Evolutionary conservation across 2,797 vertebrate genomes (phyloP), one percentile per base, ranked within the genome.

Genomic region (Rhincodon typus): DNA sequence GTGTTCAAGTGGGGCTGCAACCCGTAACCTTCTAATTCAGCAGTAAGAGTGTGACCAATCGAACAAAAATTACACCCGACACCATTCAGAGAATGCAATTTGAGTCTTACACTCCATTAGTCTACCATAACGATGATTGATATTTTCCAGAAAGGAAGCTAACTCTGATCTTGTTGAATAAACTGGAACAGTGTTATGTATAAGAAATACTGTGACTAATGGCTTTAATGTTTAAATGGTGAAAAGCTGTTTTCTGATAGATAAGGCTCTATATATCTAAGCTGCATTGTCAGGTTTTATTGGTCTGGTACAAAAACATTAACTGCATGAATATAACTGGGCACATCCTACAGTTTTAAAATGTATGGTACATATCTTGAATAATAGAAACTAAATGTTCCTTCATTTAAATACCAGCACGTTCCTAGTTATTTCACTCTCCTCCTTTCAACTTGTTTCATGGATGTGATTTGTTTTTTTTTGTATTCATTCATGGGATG

Each of bases 71-170:
- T 3, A 53, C 50, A 53, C 25, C 23, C 84, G 27, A 30, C 46
- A 87, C 50, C 42, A 87, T 7, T 0, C 42, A 87, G 23, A 87
- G 84, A 12, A 87, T 87, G 46, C 50, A 53, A 87, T 30, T 87
- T 84, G 46, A 84, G 79, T 23, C 79, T 84, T 42, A 23, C 21
- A 84, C 38, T 84, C 79, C 46, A 84, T 84, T 84, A 84, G 38
- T 38, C 79, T 84, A 84, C 79, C 79, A 46, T 84, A 84, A 84
- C 5, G 38, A 84, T 84, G 79, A 84, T 84, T 84, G 79, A 84
- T 42, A 17, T 42, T 84, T 84, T 42, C 38, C 38, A 84, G 79
- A 38, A 84, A 42, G 79, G 79, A 84, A 84, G 6, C 38, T 84
- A 84, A 46, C 4, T 84, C 79, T 84, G 17, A 84, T 84, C 79